phyloP scores from a whole-genome alignment of 2,797 vertebrate genomes.

The Pipistrellus pipistrellus region DNA sequence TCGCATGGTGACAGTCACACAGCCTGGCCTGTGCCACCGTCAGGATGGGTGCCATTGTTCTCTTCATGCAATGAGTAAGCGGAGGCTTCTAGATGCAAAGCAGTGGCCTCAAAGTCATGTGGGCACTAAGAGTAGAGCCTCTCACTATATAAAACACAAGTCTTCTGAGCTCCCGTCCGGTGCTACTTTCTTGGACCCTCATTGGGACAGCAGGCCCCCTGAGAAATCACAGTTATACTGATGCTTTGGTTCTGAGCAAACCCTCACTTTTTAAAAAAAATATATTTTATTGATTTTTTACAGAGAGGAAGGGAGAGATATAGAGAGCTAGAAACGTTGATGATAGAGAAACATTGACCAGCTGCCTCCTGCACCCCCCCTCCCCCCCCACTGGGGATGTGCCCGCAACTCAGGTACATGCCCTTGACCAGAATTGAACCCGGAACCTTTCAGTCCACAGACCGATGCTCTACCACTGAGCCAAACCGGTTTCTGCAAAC shows the following conservation, averaged over 20 bases:
- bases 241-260: neutral
- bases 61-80: neutral
- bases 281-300: too few species aligned
- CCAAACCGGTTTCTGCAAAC: too few species aligned
- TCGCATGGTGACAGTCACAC: neutral
- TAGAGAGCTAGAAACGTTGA: too few species aligned
- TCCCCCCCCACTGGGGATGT: too few species aligned
- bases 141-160: neutral
- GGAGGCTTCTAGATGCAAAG: neutral
- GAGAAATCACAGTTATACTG: neutral
- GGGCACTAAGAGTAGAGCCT: neutral
- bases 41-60: fast-evolving
- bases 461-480: too few species aligned
- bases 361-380: too few species aligned
- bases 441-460: too few species aligned
- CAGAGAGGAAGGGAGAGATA: too few species aligned
- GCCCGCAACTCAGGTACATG: too few species aligned
- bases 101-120: neutral
- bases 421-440: too few species aligned
- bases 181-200: neutral
- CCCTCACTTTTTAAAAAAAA: too few species aligned
- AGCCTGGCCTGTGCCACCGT: fast-evolving
- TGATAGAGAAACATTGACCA: too few species aligned
- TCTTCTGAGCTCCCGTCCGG: neutral
- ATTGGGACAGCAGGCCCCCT: neutral